Conservation (phyloP, 2,113 vertebrate genomes). For the cattle (Bos taurus) region DNA sequence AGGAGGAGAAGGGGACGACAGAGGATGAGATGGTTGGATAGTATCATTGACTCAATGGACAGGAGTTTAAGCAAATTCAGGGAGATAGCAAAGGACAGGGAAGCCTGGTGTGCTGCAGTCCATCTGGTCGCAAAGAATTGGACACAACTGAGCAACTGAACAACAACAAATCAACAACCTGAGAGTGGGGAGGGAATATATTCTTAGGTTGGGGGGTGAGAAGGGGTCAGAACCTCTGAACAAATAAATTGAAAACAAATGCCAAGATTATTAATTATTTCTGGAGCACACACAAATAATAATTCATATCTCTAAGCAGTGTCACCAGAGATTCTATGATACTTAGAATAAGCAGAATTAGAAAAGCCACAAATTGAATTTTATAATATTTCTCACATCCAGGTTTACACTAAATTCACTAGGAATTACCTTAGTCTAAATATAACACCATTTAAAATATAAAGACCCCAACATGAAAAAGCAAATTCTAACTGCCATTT, state of each 20-base stretch:
- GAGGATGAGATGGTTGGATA: background rate
- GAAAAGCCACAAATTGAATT: background rate
- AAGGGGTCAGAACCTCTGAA: background rate
- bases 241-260: background rate
- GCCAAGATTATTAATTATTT: background rate
- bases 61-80: background rate
- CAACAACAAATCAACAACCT: background rate
- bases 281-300: background rate
- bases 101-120: background rate
- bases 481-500: background rate
- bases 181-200: background rate
- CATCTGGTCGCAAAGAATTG: background rate
- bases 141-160: background rate
- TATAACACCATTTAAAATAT: background rate
- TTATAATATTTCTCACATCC: background rate
- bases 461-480: background rate
- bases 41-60: background rate
- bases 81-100: background rate
- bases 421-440: background rate
- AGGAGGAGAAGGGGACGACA: background rate
- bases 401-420: background rate
- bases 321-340: background rate
- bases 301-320: background rate
- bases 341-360: conserved; percentile 1
- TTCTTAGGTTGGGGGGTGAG: background rate